Evolutionary conservation across 2,113 vertebrate species (phyloP).

Genomic region (Myrmecophaga tridactyla): DNA sequence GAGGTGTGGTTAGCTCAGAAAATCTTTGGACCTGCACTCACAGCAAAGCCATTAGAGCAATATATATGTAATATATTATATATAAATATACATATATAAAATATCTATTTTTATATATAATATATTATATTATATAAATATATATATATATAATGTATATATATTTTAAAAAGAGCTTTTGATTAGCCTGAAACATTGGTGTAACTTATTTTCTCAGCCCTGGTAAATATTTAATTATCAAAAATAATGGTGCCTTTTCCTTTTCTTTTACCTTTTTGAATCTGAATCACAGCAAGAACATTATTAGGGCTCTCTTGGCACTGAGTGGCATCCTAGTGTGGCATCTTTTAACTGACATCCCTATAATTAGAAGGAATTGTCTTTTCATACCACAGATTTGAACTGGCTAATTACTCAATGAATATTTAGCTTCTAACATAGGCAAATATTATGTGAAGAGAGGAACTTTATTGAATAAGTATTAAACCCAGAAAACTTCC

Average conservation of each 20-base stretch:
- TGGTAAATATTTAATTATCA: conserved; percentile 82
- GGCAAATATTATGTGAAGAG: conserved; percentile 44
- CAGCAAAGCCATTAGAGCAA: not conserved
- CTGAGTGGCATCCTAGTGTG: conserved; percentile 64
- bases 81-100: too few relatives aligned
- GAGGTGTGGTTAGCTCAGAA: not conserved
- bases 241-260: conserved; percentile 64
- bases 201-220: conserved; percentile 79
- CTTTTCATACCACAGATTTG: conserved; percentile 69
- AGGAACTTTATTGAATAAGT: conserved; percentile 56
- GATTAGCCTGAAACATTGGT: conserved; percentile 76
- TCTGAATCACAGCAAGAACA: conserved; percentile 72
- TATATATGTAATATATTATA: too few relatives aligned
- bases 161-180: too few relatives aligned
- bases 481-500: conserved; percentile 34
- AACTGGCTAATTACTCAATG: conserved; percentile 74
- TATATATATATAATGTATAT: too few relatives aligned
- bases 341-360: conserved; percentile 67
- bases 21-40: not conserved
- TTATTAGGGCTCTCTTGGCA: conserved; percentile 63
- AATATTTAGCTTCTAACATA: conserved; percentile 64
- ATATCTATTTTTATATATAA: too few relatives aligned
- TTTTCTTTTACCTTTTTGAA: conserved; percentile 61
- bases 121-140: too few relatives aligned
- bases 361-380: conserved; percentile 74